Percentiles rank a stretch among this genome's conserved stretches.
Conservation (phyloP, 2,888 invertebrate species). For the Boloria selene region DNA sequence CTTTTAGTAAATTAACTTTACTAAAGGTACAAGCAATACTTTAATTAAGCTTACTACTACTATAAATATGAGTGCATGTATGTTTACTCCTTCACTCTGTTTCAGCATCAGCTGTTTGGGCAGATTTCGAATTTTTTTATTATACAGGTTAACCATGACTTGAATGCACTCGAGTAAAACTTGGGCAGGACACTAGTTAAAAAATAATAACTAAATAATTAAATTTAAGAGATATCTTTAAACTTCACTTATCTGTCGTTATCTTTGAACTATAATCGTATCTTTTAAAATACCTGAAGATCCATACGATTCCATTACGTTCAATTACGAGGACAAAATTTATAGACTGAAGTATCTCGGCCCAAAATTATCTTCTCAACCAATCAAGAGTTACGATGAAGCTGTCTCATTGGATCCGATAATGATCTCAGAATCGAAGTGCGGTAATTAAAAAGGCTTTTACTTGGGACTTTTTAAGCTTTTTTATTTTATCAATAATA, state of each 20-base stretch:
- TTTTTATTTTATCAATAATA: conserved; percentile 8
- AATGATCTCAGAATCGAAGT: conserved; percentile 50
- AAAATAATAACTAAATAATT: neutral
- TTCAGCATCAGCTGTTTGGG: too few species aligned
- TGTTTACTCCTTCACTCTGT: too few species aligned
- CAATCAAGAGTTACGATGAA: conserved; percentile 44
- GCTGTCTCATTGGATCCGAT: conserved; percentile 54
- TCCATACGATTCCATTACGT: conserved; percentile 34
- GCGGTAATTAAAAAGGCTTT: conserved; percentile 26
- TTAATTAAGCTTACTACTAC: too few species aligned
- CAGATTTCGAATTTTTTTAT: too few species aligned
- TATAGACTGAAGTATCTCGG: conserved; percentile 29
- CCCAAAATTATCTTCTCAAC: conserved; percentile 39
- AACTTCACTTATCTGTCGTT: conserved; percentile 4
- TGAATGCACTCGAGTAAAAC: too few species aligned
- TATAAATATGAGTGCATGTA: too few species aligned
- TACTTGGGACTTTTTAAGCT: conserved; percentile 17
- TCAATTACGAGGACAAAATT: conserved; percentile 35
- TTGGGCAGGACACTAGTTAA: too few species aligned
- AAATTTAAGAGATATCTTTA: neutral
- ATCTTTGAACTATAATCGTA: conserved; percentile 17
- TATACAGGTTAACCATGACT: too few species aligned
- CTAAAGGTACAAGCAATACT: too few species aligned
- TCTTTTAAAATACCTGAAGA: conserved; percentile 23
- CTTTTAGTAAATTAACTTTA: too few species aligned